Evolutionary conservation across 2,113 vertebrate species (phyloP), one percentile per base, ranked within the genome.

Genomic region (Takifugu bimaculatus): DNA sequence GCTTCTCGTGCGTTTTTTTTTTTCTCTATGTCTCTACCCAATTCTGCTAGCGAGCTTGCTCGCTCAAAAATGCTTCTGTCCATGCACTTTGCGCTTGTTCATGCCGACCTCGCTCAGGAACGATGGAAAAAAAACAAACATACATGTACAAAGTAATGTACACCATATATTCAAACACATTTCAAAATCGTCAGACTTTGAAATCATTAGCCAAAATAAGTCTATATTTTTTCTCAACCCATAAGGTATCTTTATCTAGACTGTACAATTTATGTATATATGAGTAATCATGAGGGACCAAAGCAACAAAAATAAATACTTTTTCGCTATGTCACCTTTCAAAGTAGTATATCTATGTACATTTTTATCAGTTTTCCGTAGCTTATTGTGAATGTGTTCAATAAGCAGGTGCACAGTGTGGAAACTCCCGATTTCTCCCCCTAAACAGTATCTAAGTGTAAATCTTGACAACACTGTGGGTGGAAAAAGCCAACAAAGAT

Each of bases 281-380:
- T 90, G 84, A 71, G 77, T 88, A 90, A 91, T 3, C 78, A 66
- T 88, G 90, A 91, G 92, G 92, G 91, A 88, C 79, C 82, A 90
- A 87, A 93, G 92, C 85, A 89, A 92, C 85, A 92, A 89, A 91
- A 94, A 93, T 94, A 96, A 96, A 94, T 96, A 95, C 88, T 91
- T 91, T 87, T 88, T 90, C 85, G 86, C 86, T 89, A 90, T 88
- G 89, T 90, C 83, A 88, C 86, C 83, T 89, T 89, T 90, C 83
- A 82, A 88, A 87, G 82, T 87, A 92, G 88, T 66, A 86, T 90
- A 93, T 92, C 93, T 88, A 94, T 93, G 90, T 92, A 90, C 91
- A 90, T 91, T 89, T 88, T 72, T 77, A 69, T 80, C 73, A 65
- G 58, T 86, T 72, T 72, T 89, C 58, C 63, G 90, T 93, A 93